These are phyloP conservation scores for Leucophenga montana DNA, from an alignment of 2,888 invertebrate species.

Conservation along the genomic window DNA sequence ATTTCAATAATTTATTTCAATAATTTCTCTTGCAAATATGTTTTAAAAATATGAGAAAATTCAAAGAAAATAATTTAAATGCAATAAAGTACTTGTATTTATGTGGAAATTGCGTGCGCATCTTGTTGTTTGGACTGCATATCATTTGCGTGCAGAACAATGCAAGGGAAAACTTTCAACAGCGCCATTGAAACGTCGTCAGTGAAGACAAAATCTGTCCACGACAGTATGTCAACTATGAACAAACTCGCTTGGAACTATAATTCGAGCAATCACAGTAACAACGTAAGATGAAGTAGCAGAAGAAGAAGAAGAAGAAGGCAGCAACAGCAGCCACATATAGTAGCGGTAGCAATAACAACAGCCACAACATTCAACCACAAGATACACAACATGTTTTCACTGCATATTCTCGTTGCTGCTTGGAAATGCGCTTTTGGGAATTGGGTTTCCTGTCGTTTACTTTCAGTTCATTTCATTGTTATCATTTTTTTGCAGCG, in stretches of 20 bases:
- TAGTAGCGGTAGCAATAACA: not conserved
- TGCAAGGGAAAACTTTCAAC: not conserved
- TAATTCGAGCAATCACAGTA: not conserved
- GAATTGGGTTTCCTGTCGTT: conserved; percentile 59
- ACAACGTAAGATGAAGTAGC: not conserved
- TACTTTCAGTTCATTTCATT: conserved; percentile 52
- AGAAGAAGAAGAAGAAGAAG: too few species aligned
- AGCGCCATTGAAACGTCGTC: conserved; percentile 15
- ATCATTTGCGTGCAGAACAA: conserved; percentile 7
- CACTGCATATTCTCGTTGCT: conserved; percentile 16
- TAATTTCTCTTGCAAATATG: not conserved
- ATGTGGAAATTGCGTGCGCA: not conserved
- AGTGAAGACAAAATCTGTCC: not conserved
- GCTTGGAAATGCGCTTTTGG: conserved; percentile 49
- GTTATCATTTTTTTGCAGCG: conserved; percentile 30
- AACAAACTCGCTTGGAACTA: not conserved
- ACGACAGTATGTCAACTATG: not conserved
- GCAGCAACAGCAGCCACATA: conserved; percentile 4
- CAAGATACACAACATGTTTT: conserved; percentile 9
- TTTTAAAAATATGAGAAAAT: not conserved
- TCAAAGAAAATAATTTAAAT: not conserved
- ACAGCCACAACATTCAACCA: conserved; percentile 8
- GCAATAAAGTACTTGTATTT: not conserved
- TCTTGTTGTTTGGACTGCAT: not conserved
- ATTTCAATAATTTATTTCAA: too few species aligned